Evolutionary conservation across 2,888 invertebrate species (phyloP).

Genomic region (Rotaria macrura): DNA sequence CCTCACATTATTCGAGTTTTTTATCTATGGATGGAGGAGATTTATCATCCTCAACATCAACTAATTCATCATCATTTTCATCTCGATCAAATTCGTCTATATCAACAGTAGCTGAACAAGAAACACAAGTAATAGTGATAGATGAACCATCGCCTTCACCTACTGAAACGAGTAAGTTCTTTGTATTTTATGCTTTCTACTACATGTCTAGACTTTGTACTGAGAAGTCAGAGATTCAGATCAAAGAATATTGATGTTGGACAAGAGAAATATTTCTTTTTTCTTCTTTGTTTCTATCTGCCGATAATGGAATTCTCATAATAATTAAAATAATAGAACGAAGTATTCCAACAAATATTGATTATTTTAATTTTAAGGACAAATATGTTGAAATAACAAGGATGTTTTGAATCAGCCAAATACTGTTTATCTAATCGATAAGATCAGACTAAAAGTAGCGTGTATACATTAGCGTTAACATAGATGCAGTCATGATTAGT

Average conservation of each 20-base stretch:
- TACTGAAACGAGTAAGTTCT: neutral
- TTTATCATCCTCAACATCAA: neutral
- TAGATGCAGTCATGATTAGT: no score
- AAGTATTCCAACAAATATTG: neutral
- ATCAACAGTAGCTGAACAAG: neutral
- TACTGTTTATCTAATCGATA: no score
- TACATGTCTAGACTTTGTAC: neutral
- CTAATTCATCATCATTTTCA: neutral
- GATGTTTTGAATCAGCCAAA: neutral
- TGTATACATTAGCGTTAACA: no score
- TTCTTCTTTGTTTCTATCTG: no score
- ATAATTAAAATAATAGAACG: no score
- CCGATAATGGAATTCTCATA: no score
- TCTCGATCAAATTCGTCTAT: neutral
- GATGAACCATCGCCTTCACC: neutral
- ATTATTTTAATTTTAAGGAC: neutral
- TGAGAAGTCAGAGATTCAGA: neutral
- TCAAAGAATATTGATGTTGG: neutral
- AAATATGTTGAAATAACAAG: neutral
- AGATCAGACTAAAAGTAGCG: no score
- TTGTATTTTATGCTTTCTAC: neutral
- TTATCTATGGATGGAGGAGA: neutral
- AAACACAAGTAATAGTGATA: neutral
- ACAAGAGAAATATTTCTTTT: no score
- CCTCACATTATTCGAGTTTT: conserved; percentile 1